Base-by-base conservation (phyloP, 1,140 invertebrate genomes). In the Hyles euphorbiae region DNA sequence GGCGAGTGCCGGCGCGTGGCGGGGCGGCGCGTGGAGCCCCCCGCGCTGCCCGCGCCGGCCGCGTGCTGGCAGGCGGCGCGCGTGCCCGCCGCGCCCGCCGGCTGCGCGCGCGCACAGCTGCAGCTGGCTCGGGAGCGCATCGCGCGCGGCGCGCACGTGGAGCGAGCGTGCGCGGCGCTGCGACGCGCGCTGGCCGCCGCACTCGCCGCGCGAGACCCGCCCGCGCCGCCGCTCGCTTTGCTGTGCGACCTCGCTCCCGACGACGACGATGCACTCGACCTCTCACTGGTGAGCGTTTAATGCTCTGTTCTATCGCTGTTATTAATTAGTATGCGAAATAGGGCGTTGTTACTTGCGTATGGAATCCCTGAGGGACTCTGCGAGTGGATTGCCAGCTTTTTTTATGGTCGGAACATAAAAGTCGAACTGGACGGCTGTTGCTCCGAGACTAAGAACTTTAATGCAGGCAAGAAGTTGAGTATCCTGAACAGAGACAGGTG, bases 241-340 rank as follows among this genome's bases (percentile, higher is more conserved):
- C 90, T 97, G 1, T 97, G 96, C 77, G 95, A 95, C 75, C 89
- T 97, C 5, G 95, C 96, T 65, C 90, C 90, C 0, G 93, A 93
- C 22, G 93, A 93, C 53, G 94, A 95, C 70, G 95, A 97, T 72
- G 95, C 95, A 3, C 90, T 98, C 48, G 96, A 97, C 88, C 93
- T 98, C n/a, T 96, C 96, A 10, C 90, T 97, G 90, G 95, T 96
- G 81, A 93, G 88, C 49, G 1, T 5, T 40, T 40, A 22, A 8
- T 40, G 36, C 8, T 5, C 36, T 40, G 2, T 40, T 40, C n/a
- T 11, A 22, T 51, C 5, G 5, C 1, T 51, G 12, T 22, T 22
- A 22, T 1, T 22, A 22, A 22, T 22, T 22, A 22, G 0, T 22
- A 22, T 22, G 22, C 22, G 22, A 22, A 22, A 1, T 22, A 22